A percentile compares a stretch with the other conserved stretches of the same genome.
Conservation (phyloP, 2,888 invertebrate species). For the Leptothorax acervorum region DNA sequence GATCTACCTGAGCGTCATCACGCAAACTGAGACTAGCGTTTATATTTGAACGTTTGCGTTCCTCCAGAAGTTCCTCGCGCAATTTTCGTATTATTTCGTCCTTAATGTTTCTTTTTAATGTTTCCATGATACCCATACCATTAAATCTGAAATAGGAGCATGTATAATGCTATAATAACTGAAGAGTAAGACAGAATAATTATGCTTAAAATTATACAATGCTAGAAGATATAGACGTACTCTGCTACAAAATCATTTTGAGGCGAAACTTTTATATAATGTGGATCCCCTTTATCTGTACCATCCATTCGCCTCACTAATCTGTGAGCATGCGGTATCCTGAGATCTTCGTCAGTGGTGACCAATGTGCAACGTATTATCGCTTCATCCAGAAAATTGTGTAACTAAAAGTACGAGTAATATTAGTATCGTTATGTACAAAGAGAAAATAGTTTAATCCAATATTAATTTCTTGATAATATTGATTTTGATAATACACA, state of each 20-base stretch:
- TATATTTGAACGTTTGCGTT: constrained; percentile 80
- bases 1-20: constrained; percentile 85
- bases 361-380: constrained; percentile 91
- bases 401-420: constrained; percentile 81
- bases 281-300: constrained; percentile 90
- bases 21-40: constrained; percentile 70
- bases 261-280: constrained; percentile 87
- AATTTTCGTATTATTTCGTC: constrained; percentile 89
- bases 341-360: constrained; percentile 87
- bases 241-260: constrained; percentile 89
- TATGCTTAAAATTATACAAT: constrained; percentile 6
- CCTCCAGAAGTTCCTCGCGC: constrained; percentile 79
- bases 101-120: constrained; percentile 92
- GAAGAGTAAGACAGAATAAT: neutral
- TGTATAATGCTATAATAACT: neutral
- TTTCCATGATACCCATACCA: constrained; percentile 95
- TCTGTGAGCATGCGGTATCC: constrained; percentile 90
- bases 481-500: constrained; percentile 18
- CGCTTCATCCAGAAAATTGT: constrained; percentile 87
- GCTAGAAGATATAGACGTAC: constrained; percentile 84
- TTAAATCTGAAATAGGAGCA: constrained; percentile 88
- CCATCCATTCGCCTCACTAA: constrained; percentile 89
- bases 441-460: neutral
- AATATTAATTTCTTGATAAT: neutral
- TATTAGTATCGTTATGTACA: neutral